A percentile compares a stretch with the other conserved stretches of the same genome.
These are phyloP conservation scores for Molossus molossus DNA, from an alignment of 2,797 vertebrate species.

Conservation along the genomic window DNA sequence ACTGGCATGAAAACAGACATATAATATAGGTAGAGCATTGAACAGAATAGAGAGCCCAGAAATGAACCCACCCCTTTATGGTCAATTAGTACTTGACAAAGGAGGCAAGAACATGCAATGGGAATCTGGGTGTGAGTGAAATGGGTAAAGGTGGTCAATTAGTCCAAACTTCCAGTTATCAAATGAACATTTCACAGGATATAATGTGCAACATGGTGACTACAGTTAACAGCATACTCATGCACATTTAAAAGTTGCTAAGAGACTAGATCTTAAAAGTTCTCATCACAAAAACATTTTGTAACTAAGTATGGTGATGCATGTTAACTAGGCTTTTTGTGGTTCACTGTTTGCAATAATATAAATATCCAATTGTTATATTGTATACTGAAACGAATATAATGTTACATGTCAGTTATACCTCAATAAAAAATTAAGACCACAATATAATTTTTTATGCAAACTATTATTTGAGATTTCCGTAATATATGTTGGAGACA, in stretches of 20 bases:
- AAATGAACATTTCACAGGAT: neutral
- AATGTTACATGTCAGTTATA: neutral
- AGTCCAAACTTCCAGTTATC: neutral
- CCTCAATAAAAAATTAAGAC: conserved; percentile 7
- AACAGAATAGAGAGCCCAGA: neutral
- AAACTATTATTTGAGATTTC: neutral
- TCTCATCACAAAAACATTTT: neutral
- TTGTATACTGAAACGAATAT: neutral
- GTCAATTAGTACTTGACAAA: neutral
- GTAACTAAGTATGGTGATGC: neutral
- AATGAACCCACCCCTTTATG: neutral
- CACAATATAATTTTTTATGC: neutral
- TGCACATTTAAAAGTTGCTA: neutral
- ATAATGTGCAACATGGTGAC: neutral
- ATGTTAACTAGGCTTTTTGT: neutral
- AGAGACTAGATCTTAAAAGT: neutral
- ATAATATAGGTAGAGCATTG: neutral
- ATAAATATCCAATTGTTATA: neutral
- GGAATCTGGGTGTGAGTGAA: neutral
- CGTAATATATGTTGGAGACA: neutral
- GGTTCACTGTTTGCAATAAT: neutral
- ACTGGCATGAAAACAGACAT: neutral
- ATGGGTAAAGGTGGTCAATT: neutral
- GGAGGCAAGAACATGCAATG: neutral
- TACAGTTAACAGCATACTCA: neutral